Evolutionary conservation across 2,113 vertebrate species (phyloP).

Genomic region (Mus pahari): DNA sequence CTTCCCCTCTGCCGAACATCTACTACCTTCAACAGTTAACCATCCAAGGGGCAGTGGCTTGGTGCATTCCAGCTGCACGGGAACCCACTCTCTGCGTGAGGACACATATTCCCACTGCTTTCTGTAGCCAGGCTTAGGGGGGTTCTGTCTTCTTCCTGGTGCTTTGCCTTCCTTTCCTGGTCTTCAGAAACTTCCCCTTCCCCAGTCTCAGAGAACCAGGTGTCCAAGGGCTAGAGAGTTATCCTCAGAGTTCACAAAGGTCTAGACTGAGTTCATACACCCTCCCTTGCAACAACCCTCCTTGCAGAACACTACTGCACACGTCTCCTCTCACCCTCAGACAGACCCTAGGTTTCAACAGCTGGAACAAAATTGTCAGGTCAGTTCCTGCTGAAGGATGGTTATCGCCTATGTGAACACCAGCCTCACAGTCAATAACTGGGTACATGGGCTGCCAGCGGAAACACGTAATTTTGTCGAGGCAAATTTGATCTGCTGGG

Average conservation of each 20-base stretch:
- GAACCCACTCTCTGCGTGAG: neutral
- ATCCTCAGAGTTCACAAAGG: neutral
- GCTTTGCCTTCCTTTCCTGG: neutral
- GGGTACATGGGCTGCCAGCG: neutral
- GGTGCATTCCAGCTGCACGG: neutral
- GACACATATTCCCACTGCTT: neutral
- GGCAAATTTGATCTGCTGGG: slow-evolving; percentile 58
- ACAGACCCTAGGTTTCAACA: slow-evolving; percentile 2
- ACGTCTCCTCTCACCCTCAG: neutral
- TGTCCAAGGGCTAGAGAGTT: neutral
- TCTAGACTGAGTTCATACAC: neutral
- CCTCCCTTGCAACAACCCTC: neutral
- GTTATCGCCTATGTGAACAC: slow-evolving; percentile 20
- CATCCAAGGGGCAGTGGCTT: neutral
- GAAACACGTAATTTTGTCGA: slow-evolving; percentile 56
- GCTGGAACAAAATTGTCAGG: slow-evolving; percentile 66
- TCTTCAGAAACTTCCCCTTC: neutral
- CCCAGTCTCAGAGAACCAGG: slow-evolving; percentile 27
- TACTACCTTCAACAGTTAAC: neutral
- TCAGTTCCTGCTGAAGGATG: slow-evolving; percentile 51
- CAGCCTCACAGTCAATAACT: slow-evolving; percentile 8
- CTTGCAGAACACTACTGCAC: slow-evolving; percentile 25
- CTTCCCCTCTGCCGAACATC: neutral
- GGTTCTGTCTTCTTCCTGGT: neutral
- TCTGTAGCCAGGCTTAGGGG: neutral